These are phyloP conservation scores for Tachina fera DNA, from an alignment of 2,888 invertebrate genomes.

Conservation along the genomic window DNA sequence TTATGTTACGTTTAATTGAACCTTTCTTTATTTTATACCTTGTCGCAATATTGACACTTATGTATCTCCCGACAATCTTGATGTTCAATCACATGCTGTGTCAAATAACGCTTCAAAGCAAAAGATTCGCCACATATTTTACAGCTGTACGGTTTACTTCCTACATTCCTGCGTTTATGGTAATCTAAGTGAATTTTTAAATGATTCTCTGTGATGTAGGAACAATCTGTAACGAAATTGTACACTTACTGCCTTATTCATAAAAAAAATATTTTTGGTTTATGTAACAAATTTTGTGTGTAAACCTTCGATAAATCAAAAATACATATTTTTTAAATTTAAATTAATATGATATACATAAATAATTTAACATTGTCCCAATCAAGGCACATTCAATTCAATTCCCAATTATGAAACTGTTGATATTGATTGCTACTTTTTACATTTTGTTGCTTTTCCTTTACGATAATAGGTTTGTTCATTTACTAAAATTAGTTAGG, in stretches of 20 bases:
- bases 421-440: no score
- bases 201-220: constrained; percentile 67
- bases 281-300: no score
- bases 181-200: constrained; percentile 73
- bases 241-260: constrained; percentile 70
- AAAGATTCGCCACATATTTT: constrained; percentile 74
- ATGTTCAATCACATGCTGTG: constrained; percentile 74
- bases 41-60: constrained; percentile 72
- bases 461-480: no score
- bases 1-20: background rate
- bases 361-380: no score
- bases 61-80: constrained; percentile 71
- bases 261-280: no score
- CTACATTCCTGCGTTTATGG: constrained; percentile 72
- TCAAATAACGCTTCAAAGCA: constrained; percentile 74
- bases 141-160: constrained; percentile 73
- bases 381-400: no score
- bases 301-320: no score
- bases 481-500: no score
- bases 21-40: constrained; percentile 37
- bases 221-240: constrained; percentile 70
- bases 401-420: no score
- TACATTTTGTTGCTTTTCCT: no score
- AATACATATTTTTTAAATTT: no score
- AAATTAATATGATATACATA: no score